Evolutionary conservation across 2,888 invertebrate genomes (phyloP).

Genomic region (Vesta saturnalis): DNA sequence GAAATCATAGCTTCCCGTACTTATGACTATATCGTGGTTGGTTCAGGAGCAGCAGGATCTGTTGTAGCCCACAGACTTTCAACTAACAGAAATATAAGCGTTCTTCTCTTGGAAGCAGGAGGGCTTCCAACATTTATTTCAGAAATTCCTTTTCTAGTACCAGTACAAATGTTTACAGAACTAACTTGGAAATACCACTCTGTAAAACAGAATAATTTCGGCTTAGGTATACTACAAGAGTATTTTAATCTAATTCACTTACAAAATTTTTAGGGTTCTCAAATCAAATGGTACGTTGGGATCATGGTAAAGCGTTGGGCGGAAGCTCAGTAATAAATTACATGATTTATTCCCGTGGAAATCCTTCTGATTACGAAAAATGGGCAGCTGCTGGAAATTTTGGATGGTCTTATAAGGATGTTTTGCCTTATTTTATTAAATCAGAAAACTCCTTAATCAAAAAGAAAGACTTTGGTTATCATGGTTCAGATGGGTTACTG

Average conservation of each 20-base stretch:
- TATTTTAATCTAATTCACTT: no score
- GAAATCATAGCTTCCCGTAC: no score
- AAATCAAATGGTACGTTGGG: no score
- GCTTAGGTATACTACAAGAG: slow-evolving; percentile 63
- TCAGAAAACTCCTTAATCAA: slow-evolving; percentile 65
- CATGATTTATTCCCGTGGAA: no score
- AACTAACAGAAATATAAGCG: slow-evolving; percentile 69
- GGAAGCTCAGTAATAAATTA: no score
- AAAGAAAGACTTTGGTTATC: slow-evolving; percentile 68
- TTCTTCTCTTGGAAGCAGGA: slow-evolving; percentile 75
- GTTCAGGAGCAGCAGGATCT: slow-evolving; percentile 77
- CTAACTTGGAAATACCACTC: slow-evolving; percentile 71
- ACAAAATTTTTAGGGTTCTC: no score
- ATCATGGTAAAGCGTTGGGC: no score
- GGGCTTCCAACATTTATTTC: slow-evolving; percentile 64
- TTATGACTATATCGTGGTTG: slow-evolving; percentile 76
- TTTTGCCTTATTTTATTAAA: slow-evolving; percentile 64
- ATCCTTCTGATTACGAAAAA: no score
- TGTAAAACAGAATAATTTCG: slow-evolving; percentile 66
- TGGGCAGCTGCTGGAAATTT: no score
- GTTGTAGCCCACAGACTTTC: slow-evolving; percentile 76
- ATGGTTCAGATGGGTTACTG: slow-evolving; percentile 71
- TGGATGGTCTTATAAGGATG: slow-evolving; percentile 71
- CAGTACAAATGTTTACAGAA: slow-evolving; percentile 66
- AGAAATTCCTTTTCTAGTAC: slow-evolving; percentile 66